Conservation (phyloP, 2,888 invertebrate species). For the Eupithecia exiguata region DNA sequence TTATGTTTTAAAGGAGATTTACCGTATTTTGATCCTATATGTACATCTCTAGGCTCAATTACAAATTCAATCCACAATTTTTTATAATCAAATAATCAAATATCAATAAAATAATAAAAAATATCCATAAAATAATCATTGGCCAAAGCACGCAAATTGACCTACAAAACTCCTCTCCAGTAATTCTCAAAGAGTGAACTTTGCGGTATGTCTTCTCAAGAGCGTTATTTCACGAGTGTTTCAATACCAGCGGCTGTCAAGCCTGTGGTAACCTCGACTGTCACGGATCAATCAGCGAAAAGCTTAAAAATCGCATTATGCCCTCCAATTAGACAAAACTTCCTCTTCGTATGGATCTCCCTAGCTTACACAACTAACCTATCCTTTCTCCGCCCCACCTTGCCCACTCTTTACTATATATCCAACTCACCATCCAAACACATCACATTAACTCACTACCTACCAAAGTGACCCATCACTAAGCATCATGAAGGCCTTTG, state of each 20-base stretch:
- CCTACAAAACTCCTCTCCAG: background rate
- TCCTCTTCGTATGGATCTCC: conserved; percentile 78
- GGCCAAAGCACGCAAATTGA: background rate
- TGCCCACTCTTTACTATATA: conserved; percentile 70
- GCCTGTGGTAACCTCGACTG: conserved; percentile 36
- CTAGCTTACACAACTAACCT: conserved; percentile 77
- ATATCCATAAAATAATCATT: too few species aligned
- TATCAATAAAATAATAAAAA: too few species aligned
- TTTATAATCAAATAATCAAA: too few species aligned
- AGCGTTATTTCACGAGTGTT: conserved; percentile 19
- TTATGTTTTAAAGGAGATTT: too few species aligned
- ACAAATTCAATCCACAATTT: too few species aligned
- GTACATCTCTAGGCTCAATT: too few species aligned
- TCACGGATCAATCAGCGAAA: conserved; percentile 40
- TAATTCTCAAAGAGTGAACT: background rate
- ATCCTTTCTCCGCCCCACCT: conserved; percentile 83
- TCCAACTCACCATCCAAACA: conserved; percentile 63
- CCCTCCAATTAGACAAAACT: conserved; percentile 77
- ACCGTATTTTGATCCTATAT: too few species aligned
- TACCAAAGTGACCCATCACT: conserved; percentile 79
- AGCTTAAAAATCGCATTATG: conserved; percentile 63
- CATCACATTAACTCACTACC: conserved; percentile 77
- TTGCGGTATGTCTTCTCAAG: conserved; percentile 13
- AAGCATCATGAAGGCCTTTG: conserved; percentile 82
- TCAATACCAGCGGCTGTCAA: conserved; percentile 27